Base-by-base conservation (phyloP, 2,888 invertebrate genomes). In the Torymus auratus region DNA sequence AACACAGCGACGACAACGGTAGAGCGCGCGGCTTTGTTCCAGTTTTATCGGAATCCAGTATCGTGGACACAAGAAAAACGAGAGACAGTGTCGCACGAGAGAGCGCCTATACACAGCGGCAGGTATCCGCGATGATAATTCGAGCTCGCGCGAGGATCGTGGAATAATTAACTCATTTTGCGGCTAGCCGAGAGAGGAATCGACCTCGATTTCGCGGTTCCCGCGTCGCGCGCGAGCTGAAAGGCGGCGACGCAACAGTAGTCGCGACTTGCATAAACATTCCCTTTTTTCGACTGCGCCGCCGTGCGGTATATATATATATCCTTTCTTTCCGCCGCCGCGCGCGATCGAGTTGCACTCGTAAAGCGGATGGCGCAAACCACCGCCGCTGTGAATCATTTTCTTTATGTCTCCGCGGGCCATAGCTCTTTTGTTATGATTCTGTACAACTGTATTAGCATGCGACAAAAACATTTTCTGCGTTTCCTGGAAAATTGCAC, bases 101-200 rank as follows among this genome's bases (percentile, higher is more conserved):
- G 41, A 64, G 61, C 50, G 23, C 69, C 55, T 28, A n/a, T 10
- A 20, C 14, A 4, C 50, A 14, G n/a, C 20, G 7, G 69, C 56
- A 28, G 65, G 58, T 55, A 3, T 52, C 15, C 70, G 56, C 65
- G 52, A 77, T 64, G 64, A 78, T 78, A 58, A 64, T 64, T 62
- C 64, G 28, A 64, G 10, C 17, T 28, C 12, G 2, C 17, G 12
- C 1, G 76, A n/a, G 58, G 13, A 55, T 78, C 73, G 78, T 78
- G 73, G 78, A 78, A 78, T 78, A 78, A 73, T 78, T 72, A 78
- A 68, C 72, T 72, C 72, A 62, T 78, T 78, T 78, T 55, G 50
- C 17, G n/a, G n/a, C n/a, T n/a, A 20, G 55, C 55, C 14, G 58
- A 11, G 67, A 13, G 68, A 62, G 77, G 53, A 15, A 68, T 67